Percentiles rank a stretch among this genome's conserved stretches.
Evolutionary conservation across 2,113 vertebrate genomes (phyloP).

Genomic region (Riparia riparia): DNA sequence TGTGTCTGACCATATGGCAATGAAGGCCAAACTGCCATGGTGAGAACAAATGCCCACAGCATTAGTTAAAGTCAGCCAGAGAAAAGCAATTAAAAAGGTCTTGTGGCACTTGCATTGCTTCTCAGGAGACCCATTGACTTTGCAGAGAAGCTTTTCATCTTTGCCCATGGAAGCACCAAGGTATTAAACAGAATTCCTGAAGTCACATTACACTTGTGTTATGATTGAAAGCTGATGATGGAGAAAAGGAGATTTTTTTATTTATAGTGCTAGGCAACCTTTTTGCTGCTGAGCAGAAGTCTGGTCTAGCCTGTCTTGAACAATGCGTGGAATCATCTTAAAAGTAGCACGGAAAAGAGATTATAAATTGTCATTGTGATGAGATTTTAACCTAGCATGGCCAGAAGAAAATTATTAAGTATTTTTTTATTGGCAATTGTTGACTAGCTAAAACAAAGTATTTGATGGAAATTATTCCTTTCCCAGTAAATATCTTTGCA

Average conservation of each 20-base stretch:
- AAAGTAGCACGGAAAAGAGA: not conserved
- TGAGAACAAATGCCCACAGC: constrained; percentile 36
- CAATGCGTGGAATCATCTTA: not conserved
- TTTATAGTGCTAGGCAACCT: not conserved
- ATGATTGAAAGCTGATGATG: constrained; percentile 10
- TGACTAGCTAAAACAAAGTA: not conserved
- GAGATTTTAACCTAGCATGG: not conserved
- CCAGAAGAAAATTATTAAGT: not conserved
- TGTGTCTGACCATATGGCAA: not conserved
- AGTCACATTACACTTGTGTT: not conserved
- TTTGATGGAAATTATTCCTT: not conserved
- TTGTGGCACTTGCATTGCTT: constrained; percentile 11
- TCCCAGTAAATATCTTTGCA: not conserved
- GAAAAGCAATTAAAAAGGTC: constrained; percentile 46
- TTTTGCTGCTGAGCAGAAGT: not conserved
- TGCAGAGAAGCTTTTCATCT: not conserved
- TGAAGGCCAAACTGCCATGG: not conserved
- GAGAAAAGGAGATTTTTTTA: constrained; percentile 10
- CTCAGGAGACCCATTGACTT: constrained; percentile 23
- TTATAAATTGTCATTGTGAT: not conserved
- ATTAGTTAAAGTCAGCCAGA: constrained; percentile 39
- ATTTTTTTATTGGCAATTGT: not conserved
- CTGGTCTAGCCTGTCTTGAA: not conserved
- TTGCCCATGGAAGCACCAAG: not conserved
- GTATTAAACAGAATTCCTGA: not conserved